These are phyloP conservation scores for Dione juno DNA, from an alignment of 2,888 invertebrate species.

Conservation along the genomic window DNA sequence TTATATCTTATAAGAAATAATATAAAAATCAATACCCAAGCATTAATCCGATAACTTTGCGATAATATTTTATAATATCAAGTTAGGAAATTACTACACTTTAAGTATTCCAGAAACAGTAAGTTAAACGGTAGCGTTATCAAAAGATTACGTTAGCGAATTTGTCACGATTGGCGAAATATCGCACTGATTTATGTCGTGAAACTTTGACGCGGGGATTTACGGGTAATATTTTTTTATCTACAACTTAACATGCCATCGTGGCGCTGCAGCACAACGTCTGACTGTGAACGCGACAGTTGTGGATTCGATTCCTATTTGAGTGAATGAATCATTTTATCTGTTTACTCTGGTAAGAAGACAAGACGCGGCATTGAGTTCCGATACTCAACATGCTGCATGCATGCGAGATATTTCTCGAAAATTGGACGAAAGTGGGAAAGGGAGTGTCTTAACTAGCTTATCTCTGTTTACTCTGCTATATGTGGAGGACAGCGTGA, in stretches of 20 bases:
- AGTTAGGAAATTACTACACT: background rate
- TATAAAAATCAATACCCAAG: background rate
- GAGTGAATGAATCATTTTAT: too few species aligned
- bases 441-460: too few species aligned
- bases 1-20: background rate
- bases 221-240: conserved; percentile 5
- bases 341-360: too few species aligned
- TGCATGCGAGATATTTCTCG: too few species aligned
- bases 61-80: background rate
- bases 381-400: too few species aligned
- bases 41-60: background rate
- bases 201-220: conserved; percentile 55
- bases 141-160: conserved; percentile 74
- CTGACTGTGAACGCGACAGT: too few species aligned
- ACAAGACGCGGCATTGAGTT: too few species aligned
- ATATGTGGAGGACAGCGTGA: too few species aligned
- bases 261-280: background rate
- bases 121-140: conserved; percentile 56
- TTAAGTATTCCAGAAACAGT: conserved; percentile 9
- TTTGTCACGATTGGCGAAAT: conserved; percentile 78
- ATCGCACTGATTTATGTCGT: conserved; percentile 74
- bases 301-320: too few species aligned
- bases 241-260: background rate
- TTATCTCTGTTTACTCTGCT: too few species aligned
- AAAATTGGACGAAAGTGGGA: too few species aligned